A percentile compares a stretch with the other conserved stretches of the same genome.
phyloP scores from a whole-genome alignment of 2,113 vertebrate species.

The Poeciliopsis turrubarensis region DNA sequence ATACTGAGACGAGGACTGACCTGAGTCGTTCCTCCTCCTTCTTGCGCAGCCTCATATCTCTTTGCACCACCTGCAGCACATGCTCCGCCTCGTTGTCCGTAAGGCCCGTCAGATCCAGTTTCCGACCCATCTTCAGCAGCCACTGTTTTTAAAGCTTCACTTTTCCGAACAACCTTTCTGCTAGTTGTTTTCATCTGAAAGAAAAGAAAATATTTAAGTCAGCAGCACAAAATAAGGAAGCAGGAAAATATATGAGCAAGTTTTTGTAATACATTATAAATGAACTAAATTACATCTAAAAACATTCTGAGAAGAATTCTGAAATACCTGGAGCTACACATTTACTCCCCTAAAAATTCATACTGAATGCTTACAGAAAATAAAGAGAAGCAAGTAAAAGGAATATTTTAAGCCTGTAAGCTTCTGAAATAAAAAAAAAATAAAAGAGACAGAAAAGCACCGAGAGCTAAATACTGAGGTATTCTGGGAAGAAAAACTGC shows the following conservation, averaged over 20 bases:
- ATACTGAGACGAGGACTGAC: conserved; percentile 72
- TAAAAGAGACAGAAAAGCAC: too few relatives aligned
- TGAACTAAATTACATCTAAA: neutral
- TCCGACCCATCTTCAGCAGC: conserved; percentile 84
- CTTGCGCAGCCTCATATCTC: conserved; percentile 94
- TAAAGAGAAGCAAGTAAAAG: neutral
- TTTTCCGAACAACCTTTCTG: conserved; percentile 7
- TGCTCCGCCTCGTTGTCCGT: conserved; percentile 91
- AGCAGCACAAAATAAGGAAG: neutral
- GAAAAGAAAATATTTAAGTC: neutral
- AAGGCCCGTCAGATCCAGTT: conserved; percentile 92
- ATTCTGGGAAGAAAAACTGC: too few relatives aligned
- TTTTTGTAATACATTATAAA: neutral
- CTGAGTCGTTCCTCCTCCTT: conserved; percentile 92
- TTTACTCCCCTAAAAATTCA: neutral
- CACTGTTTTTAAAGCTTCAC: conserved; percentile 7
- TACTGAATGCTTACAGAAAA: neutral
- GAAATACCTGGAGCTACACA: neutral
- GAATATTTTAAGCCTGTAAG: neutral
- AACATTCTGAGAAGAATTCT: too few relatives aligned
- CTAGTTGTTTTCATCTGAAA: conserved; percentile 23
- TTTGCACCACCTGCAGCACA: conserved; percentile 94
- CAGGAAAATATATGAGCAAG: neutral
- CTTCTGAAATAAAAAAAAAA: neutral
- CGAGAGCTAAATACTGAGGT: too few relatives aligned